Conservation (phyloP, 2,797 vertebrate species). For the Limnodromus scolopaceus region DNA sequence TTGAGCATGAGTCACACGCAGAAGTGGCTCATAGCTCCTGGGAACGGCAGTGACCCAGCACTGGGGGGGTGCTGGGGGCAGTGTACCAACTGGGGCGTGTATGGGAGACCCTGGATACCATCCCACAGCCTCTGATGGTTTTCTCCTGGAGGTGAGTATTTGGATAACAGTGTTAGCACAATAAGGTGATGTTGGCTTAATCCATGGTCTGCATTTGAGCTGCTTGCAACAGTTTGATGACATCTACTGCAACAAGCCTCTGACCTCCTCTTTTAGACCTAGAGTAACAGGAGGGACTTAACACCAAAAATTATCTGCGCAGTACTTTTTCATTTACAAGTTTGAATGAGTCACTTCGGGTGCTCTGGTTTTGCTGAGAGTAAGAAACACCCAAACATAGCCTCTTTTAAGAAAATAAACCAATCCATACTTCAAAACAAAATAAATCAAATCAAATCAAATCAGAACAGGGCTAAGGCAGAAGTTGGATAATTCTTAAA, state of each 20-base stretch:
- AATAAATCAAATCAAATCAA: not conserved
- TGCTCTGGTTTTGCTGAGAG: not conserved
- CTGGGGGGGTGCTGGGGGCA: no score
- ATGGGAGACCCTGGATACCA: not conserved
- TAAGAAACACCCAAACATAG: not conserved
- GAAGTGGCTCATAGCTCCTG: not conserved
- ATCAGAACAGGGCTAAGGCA: not conserved
- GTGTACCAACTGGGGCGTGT: rapidly evolving
- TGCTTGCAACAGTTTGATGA: not conserved
- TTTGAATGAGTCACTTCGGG: not conserved
- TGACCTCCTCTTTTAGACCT: not conserved
- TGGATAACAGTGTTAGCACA: not conserved
- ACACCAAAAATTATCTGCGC: not conserved
- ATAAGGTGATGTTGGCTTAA: not conserved
- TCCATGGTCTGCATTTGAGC: not conserved
- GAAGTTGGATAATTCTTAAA: not conserved
- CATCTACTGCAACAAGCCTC: not conserved
- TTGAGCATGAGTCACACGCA: not conserved
- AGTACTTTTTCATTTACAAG: not conserved
- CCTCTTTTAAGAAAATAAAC: not conserved
- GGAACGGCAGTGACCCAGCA: not conserved
- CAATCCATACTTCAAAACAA: not conserved
- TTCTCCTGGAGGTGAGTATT: not conserved
- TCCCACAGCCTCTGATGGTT: not conserved
- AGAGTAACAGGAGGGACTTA: not conserved